Conservation (phyloP, 2,113 vertebrate species). For the Morone saxatilis region DNA sequence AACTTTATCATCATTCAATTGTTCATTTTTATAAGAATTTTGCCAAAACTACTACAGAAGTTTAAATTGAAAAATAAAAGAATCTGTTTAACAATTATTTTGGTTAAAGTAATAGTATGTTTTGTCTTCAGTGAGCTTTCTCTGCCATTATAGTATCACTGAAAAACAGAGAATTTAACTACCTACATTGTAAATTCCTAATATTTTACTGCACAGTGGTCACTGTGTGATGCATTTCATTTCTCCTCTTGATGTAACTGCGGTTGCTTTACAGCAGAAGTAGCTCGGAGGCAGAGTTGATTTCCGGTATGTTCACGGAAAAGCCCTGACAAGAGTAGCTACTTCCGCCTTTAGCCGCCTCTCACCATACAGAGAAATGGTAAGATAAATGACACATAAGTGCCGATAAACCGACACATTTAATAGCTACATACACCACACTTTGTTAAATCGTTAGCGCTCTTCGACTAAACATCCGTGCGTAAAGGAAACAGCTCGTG, state of each 20-base stretch:
- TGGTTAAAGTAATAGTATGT: background rate
- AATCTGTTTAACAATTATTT: background rate
- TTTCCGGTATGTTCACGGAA: slow-evolving; percentile 73
- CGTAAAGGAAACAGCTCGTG: rapidly evolving
- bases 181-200: background rate
- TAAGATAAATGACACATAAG: slow-evolving; percentile 55
- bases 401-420: background rate
- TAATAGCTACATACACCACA: rapidly evolving
- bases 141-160: background rate
- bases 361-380: slow-evolving; percentile 78
- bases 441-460: background rate
- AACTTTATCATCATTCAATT: background rate
- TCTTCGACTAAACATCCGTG: background rate
- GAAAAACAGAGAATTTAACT: background rate
- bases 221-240: too few species aligned
- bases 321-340: slow-evolving; percentile 48
- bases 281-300: background rate
- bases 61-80: background rate
- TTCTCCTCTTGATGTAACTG: background rate
- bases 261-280: background rate
- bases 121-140: background rate
- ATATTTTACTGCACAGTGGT: background rate
- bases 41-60: background rate
- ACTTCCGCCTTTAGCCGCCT: slow-evolving; percentile 81
- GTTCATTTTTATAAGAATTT: background rate